A percentile compares a stretch with the other conserved stretches of the same genome.
These are phyloP conservation scores for Lathronympha strigana DNA, from an alignment of 2,888 invertebrate species.

Conservation along the genomic window DNA sequence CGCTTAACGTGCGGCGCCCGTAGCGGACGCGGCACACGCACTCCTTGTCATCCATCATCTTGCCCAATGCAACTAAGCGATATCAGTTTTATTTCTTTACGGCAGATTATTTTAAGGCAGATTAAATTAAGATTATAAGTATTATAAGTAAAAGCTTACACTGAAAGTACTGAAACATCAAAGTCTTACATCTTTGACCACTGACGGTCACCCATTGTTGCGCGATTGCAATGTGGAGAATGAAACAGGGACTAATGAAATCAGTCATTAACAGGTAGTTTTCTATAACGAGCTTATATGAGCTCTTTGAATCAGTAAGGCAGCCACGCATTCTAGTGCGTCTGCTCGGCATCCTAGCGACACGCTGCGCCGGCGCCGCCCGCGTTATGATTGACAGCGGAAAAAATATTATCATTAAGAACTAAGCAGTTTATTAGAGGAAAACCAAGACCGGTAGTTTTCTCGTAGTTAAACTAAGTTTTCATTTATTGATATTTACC, in stretches of 20 bases:
- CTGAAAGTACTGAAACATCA: not conserved
- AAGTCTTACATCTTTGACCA: not conserved
- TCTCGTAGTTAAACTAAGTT: not conserved
- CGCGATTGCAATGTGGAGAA: not conserved
- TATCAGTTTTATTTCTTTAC: not conserved
- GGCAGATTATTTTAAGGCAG: no score
- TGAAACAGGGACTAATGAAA: not conserved
- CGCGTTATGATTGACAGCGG: conserved; percentile 35
- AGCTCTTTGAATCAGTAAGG: conserved; percentile 20
- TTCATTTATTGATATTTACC: not conserved
- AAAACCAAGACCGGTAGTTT: conserved; percentile 10
- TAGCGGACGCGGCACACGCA: not conserved
- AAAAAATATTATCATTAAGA: conserved; percentile 37
- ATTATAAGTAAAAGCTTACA: not conserved
- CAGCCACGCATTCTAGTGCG: conserved; percentile 37
- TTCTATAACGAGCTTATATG: conserved; percentile 15
- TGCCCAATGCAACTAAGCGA: not conserved
- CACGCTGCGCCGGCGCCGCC: conserved; percentile 33
- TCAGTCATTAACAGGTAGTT: not conserved
- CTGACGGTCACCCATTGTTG: not conserved
- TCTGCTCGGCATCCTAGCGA: conserved; percentile 37
- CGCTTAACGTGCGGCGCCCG: conserved; percentile 1
- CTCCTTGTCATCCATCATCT: conserved; percentile 13
- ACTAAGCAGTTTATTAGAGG: not conserved
- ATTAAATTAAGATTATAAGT: not conserved